These are phyloP conservation scores for Heteromormyrus szaboi DNA, from an alignment of 2,797 vertebrate genomes.

Conservation along the genomic window DNA sequence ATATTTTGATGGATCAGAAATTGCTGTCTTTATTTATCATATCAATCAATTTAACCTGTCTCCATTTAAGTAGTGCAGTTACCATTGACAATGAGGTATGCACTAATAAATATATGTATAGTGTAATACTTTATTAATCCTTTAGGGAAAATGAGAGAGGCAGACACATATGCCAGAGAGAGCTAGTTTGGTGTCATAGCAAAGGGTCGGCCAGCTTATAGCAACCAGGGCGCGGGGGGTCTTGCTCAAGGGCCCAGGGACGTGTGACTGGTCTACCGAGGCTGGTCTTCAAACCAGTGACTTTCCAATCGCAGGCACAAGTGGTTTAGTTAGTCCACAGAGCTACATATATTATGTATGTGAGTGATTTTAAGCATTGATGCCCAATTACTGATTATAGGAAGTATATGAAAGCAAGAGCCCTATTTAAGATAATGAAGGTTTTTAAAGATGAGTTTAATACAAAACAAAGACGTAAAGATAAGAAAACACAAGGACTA, in stretches of 20 bases:
- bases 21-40: background rate
- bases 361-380: background rate
- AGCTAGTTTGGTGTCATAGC: background rate
- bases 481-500: background rate
- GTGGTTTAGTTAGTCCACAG: background rate
- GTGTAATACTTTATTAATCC: background rate
- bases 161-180: background rate
- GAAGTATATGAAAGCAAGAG: background rate
- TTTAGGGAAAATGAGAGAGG: background rate
- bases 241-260: background rate
- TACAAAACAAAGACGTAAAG: background rate
- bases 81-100: background rate
- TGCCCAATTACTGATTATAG: background rate
- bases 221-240: background rate
- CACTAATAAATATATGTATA: background rate
- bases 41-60: background rate
- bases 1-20: background rate
- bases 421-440: background rate
- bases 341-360: background rate
- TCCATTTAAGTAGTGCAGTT: background rate
- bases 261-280: background rate
- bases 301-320: background rate
- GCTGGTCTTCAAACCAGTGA: background rate
- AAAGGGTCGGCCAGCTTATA: background rate
- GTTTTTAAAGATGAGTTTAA: background rate